Evolutionary conservation across 2,888 invertebrate species (phyloP), one percentile per base, ranked within the genome.

Genomic region (Zygothrica quintamaculata): DNA sequence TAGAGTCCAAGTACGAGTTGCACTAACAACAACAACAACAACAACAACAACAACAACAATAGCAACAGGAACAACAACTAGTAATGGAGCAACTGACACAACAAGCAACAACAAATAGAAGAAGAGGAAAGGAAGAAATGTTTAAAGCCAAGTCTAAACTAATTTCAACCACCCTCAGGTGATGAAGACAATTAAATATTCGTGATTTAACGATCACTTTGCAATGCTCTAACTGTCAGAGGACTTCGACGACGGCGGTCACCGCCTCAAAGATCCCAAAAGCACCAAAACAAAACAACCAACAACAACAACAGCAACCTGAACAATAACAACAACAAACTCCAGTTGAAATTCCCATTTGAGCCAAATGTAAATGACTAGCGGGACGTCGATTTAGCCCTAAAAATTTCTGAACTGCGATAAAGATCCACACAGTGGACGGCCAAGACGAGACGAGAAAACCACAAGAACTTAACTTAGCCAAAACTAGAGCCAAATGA

Each of bases 151-250:
- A 80, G 71, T 77, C 84, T 75, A 86, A 84, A 87, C 87, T 87
- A 84, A 87, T 87, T 89, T 86, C 77, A 84, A 82, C 79, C 84
- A 88, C 88, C 90, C 90, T 88, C 86, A 89, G 90, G 90, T 89
- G 89, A 88, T 89, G 87, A 89, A 90, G 89, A 89, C 90, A 90
- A 90, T 90, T 90, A 90, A 90, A 90, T 90, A 89, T 90, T 90
- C 90, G 90, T 90, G 90, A 90, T 90, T 89, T 88, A 89, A 88
- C 89, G 90, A 90, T 90, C 90, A 90, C 89, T 88, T 87, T 79
- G 84, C 87, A 86, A 84, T 89, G 88, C 85, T 78, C 74, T 68
- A 81, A 81, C 80, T 84, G 82, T 65, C 68, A 69, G 77, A 59
- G 70, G 70, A 59, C 62, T 61, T 40, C 57, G 48, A 48, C 64